phyloP scores from a whole-genome alignment of 1,140 invertebrate genomes.

The Drosophila orena region DNA sequence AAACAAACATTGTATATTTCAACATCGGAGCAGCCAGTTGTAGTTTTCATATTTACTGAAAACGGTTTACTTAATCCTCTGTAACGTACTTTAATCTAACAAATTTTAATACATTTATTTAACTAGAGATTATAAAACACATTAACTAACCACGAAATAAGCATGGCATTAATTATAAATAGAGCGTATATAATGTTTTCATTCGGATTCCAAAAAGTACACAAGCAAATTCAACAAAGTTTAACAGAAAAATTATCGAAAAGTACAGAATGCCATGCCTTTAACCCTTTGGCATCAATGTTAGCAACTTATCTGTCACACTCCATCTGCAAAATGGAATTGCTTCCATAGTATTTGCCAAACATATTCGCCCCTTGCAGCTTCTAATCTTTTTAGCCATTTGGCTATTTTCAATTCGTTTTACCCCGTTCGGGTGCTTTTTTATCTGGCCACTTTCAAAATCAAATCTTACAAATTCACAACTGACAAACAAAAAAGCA shows the following conservation, averaged over 20 bases:
- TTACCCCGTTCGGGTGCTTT: slow-evolving; percentile 36
- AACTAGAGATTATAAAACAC: neutral
- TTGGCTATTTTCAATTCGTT: slow-evolving; percentile 49
- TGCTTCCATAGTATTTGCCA: slow-evolving; percentile 17
- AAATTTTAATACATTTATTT: neutral
- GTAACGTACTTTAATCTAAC: neutral
- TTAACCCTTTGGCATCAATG: slow-evolving; percentile 32
- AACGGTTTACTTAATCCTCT: neutral
- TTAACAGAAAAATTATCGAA: slow-evolving; percentile 12
- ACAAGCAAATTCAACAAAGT: neutral
- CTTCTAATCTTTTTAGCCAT: slow-evolving; percentile 51
- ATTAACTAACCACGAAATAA: neutral
- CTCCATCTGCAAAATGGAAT: slow-evolving; percentile 42
- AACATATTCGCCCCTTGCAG: slow-evolving; percentile 16
- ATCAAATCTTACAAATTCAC: slow-evolving; percentile 80
- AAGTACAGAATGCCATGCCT: slow-evolving; percentile 12
- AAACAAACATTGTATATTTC: neutral
- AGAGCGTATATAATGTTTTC: neutral
- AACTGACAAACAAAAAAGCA: slow-evolving; percentile 43
- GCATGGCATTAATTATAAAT: neutral
- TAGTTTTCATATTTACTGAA: neutral
- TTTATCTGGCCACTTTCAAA: slow-evolving; percentile 72
- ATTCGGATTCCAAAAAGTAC: neutral
- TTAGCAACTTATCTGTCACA: slow-evolving; percentile 41
- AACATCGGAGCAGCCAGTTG: neutral